Base-by-base conservation (phyloP, 1,140 invertebrate genomes). In the Anastatus disparis region DNA sequence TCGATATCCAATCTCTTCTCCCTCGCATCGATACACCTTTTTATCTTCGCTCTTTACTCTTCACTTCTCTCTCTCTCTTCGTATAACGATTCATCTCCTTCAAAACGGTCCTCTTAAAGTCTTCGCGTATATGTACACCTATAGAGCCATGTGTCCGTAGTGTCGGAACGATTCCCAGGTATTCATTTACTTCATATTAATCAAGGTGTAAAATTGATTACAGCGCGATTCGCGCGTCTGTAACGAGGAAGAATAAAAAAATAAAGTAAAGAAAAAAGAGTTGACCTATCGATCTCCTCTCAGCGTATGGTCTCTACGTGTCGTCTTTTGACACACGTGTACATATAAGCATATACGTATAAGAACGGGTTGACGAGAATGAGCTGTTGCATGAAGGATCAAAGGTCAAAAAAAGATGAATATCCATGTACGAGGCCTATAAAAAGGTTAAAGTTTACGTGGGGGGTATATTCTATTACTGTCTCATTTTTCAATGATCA, bases 151-250 rank as follows among this genome's bases (percentile, higher is more conserved):
- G 71, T 72, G 72, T 59, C 71, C 70, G 53, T 62, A 69, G 69
- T 61, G 52, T 66, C 53, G 35, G 40, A 74, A 68, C 74, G 76
- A 79, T 84, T 83, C 82, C 78, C 81, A 80, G 78, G 76, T 78
- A 79, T 83, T 82, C 82, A 78, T 82, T 82, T 83, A 82, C 79
- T 76, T 83, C 78, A 75, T 82, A 84, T 84, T 83, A 84, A 84
- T 84, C 82, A 83, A 84, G 80, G 77, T 71, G 76, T 76, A 75
- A 83, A 82, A 84, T 84, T 84, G 81, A 84, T 84, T 83, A 78
- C 76, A 74, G 53, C 15, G 67, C 62, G 40, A 26, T 67, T 75
- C 63, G 48, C 59, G 70, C 67, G 44, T 53, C 22, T 29, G 50
- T 73, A 48, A 59, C 50, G 65, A 68, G 40, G 55, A 12, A 24